Evolutionary conservation across 2,888 invertebrate species (phyloP), one percentile per base, ranked within the genome.

Genomic region (Argyresthia albistria): DNA sequence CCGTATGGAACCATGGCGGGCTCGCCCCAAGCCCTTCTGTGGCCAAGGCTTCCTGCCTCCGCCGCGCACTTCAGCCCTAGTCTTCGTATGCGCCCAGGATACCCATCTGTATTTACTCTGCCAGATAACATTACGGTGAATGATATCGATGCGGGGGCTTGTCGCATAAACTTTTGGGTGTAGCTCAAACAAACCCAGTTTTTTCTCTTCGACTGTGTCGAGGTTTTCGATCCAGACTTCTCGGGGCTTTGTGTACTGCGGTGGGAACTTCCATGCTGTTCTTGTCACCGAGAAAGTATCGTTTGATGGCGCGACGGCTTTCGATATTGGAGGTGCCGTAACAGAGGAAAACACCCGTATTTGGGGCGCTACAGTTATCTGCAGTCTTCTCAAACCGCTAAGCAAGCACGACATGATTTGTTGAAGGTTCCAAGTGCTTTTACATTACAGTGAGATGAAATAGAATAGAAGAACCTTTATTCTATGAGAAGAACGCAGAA

Each of bases 31-130:
- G 16, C 97, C 97, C 81, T 99, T 99, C 72, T 99, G 99, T 0
- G 96, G 96, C 97, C 98, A 98, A 0, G 99, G 99, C 66, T 99
- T 99, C 35, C 90, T 89, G 0, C 97, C 97, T 52, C 97, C 96
- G 42, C 98, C 98, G 49, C 91, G 86, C 53, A 95, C 92, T 84
- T 99, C 99, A 0, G 95, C 93, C 53, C 96, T 88, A 0, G 92
- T 91, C 72, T 94, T 93, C 1, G 93, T 90, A 63, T 93, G 89
- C 0, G 92, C 93, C 88, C 93, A 96, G 62, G 93, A 92, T 76
- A 98, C 94, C 83, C 88, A 92, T 70, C 92, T 90, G 73, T 96
- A 97, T 58, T 92, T 88, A 58, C 65, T 82, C 73, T 98, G 98
- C 98, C 98, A 98, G 51, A 84, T 78, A 25, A 96, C 82, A 88